Evolutionary conservation across 92 coral and sea anemone genomes (phyloP), one percentile per base, ranked within the genome.

Genomic region (Bergia puertoricense): DNA sequence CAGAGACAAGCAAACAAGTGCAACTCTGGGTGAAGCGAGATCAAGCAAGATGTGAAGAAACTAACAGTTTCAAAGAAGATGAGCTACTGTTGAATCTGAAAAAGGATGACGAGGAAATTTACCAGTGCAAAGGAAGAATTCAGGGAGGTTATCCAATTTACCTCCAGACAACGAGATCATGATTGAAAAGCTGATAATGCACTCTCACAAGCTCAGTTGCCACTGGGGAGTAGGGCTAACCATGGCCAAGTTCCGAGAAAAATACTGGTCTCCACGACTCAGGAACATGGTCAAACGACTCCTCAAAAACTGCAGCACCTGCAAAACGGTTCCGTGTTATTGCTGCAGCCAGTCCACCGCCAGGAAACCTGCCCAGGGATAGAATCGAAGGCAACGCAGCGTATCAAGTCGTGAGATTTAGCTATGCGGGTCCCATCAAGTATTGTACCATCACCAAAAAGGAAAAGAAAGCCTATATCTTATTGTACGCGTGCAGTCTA

Each of bases 181-280:
- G 18, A 54, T 85, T 0, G 77, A 78, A 51, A 88, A 88, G 80
- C 11, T 88, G 65, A 74, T 88, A 20, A 65, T 37, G 54, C 81
- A 81, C 65, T 62, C 91, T 15, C 91, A 81, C 40, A 81, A 51
- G 81, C 41, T 40, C 46, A 88, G 81, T 1, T 42, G 71, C 15
- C 86, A 81, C 46, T 82, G 91, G 86, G 91, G 91, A 45, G 91
- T 88, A 0, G 91, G 91, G 59, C 91, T 88, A 14, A 88, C 91
- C 76, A 81, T 81, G 86, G 54, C 91, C 3, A 72, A 88, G 77
- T 75, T 88, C 37, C 72, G 91, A 16, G 82, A 88, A 76, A 44
- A 72, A 22, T 72, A 80, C 76, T 80, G 91, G 91, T 73, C 81
- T 39, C 91, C 86, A 30, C 89, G 71, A n/a, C 48, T 80, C 36